Evolutionary conservation across 2,113 vertebrate genomes (phyloP), one percentile per base, ranked within the genome.

Genomic region (Geococcyx californianus): DNA sequence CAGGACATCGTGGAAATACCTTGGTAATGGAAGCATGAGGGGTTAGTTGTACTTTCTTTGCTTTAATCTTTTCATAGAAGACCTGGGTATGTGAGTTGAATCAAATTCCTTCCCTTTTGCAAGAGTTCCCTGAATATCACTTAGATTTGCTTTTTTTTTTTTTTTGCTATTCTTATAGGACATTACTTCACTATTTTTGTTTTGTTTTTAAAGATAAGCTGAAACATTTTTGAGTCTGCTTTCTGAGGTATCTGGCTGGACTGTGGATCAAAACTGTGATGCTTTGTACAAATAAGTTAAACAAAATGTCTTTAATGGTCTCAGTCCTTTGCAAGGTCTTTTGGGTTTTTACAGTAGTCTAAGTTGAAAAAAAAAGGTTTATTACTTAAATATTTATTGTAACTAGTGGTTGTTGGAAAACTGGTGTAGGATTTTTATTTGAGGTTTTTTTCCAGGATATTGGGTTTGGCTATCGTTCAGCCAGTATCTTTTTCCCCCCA

Each of bases 21-120:
- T 36, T 47, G 29, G 42, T 52, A 66, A 19, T 38, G 31, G n/a
- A 40, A 69, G 10, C 0, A 0, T 40, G 31, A 26, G 0, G 4
- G 18, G 25, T 66, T 56, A 31, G 29, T 64, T 70, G 40, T 11
- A 66, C 31, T 54, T 59, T 59, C 59, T 86, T 56, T 25, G 13
- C 31, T 25, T 84, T 63, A 64, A 23, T n/a, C n/a, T 47, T 73
- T 63, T 79, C 4, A 2, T 54, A 42, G 55, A 68, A 52, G 8
- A 26, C 10, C 29, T 84, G 6, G 11, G 20, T 45, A 21, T 58
- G 6, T 42, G 21, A 64, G 6, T 60, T 51, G 45, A 60, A 40
- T 69, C 7, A 55, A 36, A 79, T 60, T 68, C 63, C 34, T 91
- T 79, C n/a, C 20, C 13, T 69, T 16, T 82, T 59, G 17, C 18